Percentiles rank a stretch among this genome's conserved stretches.
These are phyloP conservation scores for Oppia nitens DNA, from an alignment of 1,140 invertebrate genomes.

Conservation along the genomic window DNA sequence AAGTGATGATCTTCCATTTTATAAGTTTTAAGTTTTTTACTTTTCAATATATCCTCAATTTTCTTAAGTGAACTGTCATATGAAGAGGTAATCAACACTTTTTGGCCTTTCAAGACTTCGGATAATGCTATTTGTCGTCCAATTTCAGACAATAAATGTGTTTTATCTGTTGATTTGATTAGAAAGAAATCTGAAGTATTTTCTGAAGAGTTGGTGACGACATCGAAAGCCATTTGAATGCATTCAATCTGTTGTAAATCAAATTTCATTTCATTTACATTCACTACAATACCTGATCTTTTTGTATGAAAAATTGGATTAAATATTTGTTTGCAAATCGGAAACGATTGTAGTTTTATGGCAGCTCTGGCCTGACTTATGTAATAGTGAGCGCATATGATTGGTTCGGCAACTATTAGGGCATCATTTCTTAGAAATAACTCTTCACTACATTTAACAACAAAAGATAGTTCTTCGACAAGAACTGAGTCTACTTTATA, in stretches of 20 bases:
- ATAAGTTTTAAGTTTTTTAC: neutral
- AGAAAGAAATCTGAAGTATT: neutral
- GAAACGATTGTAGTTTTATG: neutral
- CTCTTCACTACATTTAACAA: neutral
- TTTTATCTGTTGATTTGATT: neutral
- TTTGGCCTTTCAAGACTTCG: neutral
- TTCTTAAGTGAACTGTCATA: neutral
- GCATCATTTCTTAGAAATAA: neutral
- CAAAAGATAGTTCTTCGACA: neutral
- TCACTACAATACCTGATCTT: neutral
- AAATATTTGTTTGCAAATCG: neutral
- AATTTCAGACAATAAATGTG: neutral
- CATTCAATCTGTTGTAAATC: neutral
- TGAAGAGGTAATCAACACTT: neutral
- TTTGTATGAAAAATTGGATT: neutral
- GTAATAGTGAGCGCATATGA: neutral
- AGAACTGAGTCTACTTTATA: neutral
- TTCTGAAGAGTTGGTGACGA: neutral
- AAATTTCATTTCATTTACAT: neutral
- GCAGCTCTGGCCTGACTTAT: neutral
- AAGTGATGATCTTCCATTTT: neutral
- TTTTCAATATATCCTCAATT: neutral
- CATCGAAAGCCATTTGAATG: neutral
- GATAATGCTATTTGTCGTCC: neutral
- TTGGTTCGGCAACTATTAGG: neutral